phyloP scores from a whole-genome alignment of 2,113 vertebrate genomes.

The Archilochus colubris region DNA sequence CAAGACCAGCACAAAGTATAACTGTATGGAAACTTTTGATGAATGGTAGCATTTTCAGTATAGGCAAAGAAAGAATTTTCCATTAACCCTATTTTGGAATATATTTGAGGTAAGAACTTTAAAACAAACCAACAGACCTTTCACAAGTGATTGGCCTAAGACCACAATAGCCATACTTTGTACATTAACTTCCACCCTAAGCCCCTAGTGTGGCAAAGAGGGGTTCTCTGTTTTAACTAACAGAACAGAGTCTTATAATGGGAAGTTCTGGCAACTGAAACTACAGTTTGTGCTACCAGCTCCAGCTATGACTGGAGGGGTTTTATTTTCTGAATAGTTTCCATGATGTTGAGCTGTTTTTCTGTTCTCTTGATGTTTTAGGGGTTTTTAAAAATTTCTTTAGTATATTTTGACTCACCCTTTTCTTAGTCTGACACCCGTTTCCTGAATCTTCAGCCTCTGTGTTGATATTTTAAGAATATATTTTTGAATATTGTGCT shows the following conservation, averaged over 20 bases:
- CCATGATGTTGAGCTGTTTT: constrained; percentile 36
- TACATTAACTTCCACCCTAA: neutral
- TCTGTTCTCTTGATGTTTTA: neutral
- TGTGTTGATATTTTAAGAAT: constrained; percentile 29
- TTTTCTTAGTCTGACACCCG: constrained; percentile 6
- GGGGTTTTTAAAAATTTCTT: neutral
- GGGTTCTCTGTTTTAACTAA: neutral
- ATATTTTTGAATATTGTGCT: constrained; percentile 37
- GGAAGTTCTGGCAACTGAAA: neutral
- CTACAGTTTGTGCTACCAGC: neutral
- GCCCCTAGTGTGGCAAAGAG: neutral
- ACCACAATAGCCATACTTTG: neutral
- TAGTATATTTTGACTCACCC: constrained; percentile 50
- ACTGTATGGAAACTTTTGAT: neutral
- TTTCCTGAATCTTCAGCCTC: constrained; percentile 43
- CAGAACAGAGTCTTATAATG: neutral
- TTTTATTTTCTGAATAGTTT: constrained; percentile 52
- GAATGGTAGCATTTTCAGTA: neutral
- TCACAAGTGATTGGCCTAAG: neutral
- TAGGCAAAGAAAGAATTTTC: neutral
- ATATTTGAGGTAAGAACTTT: neutral
- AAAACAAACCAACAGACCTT: neutral
- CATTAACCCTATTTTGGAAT: neutral
- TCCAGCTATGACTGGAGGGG: constrained; percentile 40
- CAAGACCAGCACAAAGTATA: neutral